Evolutionary conservation across 2,797 vertebrate genomes (phyloP).

Genomic region (Telmatherina bonti): DNA sequence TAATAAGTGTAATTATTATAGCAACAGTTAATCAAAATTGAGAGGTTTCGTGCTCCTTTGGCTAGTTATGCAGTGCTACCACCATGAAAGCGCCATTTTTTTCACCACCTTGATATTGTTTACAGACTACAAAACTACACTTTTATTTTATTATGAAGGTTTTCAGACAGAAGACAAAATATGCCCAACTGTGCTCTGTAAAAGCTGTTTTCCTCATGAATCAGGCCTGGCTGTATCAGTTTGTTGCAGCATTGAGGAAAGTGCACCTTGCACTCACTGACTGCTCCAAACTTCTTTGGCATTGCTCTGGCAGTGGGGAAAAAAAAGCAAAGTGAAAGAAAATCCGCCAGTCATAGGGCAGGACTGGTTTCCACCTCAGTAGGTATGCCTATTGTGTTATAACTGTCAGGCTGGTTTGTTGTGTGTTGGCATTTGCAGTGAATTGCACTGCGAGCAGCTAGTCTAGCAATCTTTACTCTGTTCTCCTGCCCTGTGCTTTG

Average conservation of each 20-base stretch:
- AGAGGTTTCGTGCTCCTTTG: not conserved
- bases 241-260: conserved; percentile 8
- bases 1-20: not conserved
- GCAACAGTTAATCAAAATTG: not conserved
- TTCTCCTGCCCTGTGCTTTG: not conserved
- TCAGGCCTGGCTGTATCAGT: not conserved
- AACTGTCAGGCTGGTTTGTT: not conserved
- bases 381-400: not conserved
- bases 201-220: not conserved
- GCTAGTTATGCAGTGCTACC: not conserved
- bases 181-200: not conserved
- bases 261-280: conserved; percentile 3
- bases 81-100: not conserved
- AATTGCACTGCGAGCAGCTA: not conserved
- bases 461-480: not conserved
- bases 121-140: not conserved
- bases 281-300: conserved; percentile 6
- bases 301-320: no score
- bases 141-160: not conserved
- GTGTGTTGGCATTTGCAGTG: not conserved
- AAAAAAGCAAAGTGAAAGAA: not conserved
- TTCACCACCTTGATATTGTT: not conserved
- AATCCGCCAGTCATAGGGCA: not conserved
- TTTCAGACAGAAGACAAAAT: conserved; percentile 15
- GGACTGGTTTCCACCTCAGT: not conserved